Evolutionary conservation across 30 jellyfish, hydroid and myxozoan species (phyloP), one percentile per base, ranked within the genome.

Genomic region (Clytia hemisphaerica): DNA sequence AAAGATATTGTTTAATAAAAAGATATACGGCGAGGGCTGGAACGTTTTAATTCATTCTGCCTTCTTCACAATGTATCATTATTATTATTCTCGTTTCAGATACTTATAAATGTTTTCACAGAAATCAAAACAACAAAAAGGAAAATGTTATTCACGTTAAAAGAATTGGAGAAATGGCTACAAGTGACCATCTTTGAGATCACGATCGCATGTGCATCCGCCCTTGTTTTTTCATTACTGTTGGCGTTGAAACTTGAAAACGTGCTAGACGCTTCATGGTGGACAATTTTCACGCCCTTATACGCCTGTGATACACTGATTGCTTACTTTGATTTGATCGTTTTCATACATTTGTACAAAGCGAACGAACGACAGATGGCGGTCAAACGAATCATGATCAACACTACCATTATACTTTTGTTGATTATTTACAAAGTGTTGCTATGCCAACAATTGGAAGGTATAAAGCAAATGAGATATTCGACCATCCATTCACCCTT

Each of bases 321-420:
- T 25, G 97, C 97, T 5, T 88, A 88, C 48, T 88, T 88, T 42
- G 97, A 88, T 54, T 58, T 80, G 18, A 88, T 88, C 51, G 97
- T 88, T 25, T 88, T 88, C 51, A 75, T 88, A 18, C 82, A 89
- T 27, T 40, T 88, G 78, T 88, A 88, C 72, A 9, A 65, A 54
- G 97, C 70, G n/a, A 36, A 25, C 18, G 94, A 78, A 30, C 60
- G 58, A 49, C 86, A 78, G 34, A 42, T 88, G 51, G 97, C 97
- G n/a, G 87, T 80, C 51, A 88, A 80, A 68, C 62, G 97, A 34
- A 26, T 88, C 46, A 55, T 88, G 6, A 32, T 79, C 34, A 88
- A 88, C 38, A 78, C 90, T 26, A 78, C 88, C n/a, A 63, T 88
- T 24, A 47, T 88, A 16, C 59, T 88, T 33, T 64, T 88, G 72